phyloP scores from a whole-genome alignment of 1,140 invertebrate genomes.

The Hyposmocoma kahamanoa region DNA sequence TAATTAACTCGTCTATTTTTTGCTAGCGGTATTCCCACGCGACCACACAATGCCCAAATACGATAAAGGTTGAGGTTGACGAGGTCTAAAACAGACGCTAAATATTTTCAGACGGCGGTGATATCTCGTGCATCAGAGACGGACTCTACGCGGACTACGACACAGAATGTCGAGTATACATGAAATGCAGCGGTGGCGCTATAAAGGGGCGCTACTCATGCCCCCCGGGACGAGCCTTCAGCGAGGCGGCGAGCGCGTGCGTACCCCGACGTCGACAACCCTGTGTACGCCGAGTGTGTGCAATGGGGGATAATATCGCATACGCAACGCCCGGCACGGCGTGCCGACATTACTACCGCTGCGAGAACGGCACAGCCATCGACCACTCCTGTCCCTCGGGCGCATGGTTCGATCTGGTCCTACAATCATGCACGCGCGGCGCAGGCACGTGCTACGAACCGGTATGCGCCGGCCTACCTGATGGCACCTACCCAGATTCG shows the following conservation, averaged over 20 bases:
- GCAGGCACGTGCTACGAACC: conserved; percentile 60
- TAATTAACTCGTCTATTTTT: too few relatives aligned
- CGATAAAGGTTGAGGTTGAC: conserved; percentile 1
- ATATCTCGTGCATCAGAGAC: conserved; percentile 41
- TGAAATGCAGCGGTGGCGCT: conserved; percentile 37
- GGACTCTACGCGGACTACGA: conserved; percentile 56
- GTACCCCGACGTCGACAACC: conserved; percentile 38
- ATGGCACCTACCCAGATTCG: conserved; percentile 57
- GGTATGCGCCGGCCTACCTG: conserved; percentile 51
- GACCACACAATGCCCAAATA: background rate
- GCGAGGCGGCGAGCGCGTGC: conserved; percentile 50
- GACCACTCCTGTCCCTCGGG: conserved; percentile 58
- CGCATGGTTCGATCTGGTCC: conserved; percentile 73
- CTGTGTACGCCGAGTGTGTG: conserved; percentile 53
- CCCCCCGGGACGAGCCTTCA: conserved; percentile 48
- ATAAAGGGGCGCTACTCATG: conserved; percentile 45
- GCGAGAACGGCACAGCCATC: conserved; percentile 66
- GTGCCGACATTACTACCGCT: conserved; percentile 68
- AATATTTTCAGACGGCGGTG: conserved; percentile 17
- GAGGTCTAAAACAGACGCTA: background rate
- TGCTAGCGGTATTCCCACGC: too few relatives aligned
- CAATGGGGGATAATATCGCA: conserved; percentile 38
- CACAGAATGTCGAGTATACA: conserved; percentile 48
- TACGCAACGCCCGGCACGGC: conserved; percentile 73
- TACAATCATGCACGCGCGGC: conserved; percentile 58